Base-by-base conservation (phyloP, 2,113 vertebrate genomes). In the Pelvicachromis taeniatus region DNA sequence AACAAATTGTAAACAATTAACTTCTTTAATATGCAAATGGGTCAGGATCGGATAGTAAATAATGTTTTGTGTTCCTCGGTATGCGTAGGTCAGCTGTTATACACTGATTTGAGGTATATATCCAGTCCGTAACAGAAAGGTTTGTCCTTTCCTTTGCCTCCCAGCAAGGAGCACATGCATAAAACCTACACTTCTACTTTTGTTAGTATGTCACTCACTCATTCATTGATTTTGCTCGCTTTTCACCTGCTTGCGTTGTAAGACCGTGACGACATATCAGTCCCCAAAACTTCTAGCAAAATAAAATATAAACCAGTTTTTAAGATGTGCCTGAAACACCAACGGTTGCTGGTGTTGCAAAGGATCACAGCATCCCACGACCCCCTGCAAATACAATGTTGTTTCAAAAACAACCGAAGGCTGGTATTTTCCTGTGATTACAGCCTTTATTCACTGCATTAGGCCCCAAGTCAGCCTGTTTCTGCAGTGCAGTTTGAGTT, bases 371-470 rank as follows among this genome's bases (percentile, higher is more conserved):
- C 1, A 1, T 48, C 21, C 9, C 40, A 17, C 16, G 48, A 17
- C 65, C 8, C 12, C n/a, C 35, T 68, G 63, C 12, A 0, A 68
- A 48, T 40, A 50, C 26, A 75, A 4, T 0, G 9, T 48, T 73
- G 5, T 29, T 73, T 73, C 23, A 73, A 19, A 48, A 70, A 16
- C 61, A n/a, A 38, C n/a, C 38, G 42, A 42, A 63, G 0, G 4
- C 63, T 45, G 63, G 1, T 23, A 16, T 70, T 6, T 70, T 70
- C 38, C 26, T 45, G 29, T 59, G 29, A 19, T 50, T 7, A 19
- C 48, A 50, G 3, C 16, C 48, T 50, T 17, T 50, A 50, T 59
- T 33, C 8, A 59, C 29, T 19, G 63, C 0, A 1, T 23, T 23
- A 0, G 26, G 63, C 38, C 63, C 4, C 21, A 42, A 29, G 31